Base-by-base conservation (phyloP, 1,140 invertebrate species). In the Sinonovacula constricta region DNA sequence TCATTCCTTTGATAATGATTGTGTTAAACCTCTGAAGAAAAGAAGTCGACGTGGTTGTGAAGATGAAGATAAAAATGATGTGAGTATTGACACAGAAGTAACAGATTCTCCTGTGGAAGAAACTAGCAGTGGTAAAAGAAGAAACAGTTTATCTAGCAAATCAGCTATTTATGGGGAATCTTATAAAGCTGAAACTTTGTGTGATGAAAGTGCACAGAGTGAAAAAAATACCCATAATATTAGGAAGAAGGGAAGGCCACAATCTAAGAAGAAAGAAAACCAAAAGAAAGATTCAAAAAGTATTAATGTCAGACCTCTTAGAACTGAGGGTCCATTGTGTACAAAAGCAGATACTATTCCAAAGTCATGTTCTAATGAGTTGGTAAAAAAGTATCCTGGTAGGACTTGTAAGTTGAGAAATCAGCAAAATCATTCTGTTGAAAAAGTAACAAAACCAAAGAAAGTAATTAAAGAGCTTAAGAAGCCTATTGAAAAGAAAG, bases 341-440 rank as follows among this genome's bases (percentile, higher is more conserved):
- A 22, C 60, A 24, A 45, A 63, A 10, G 12, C 22, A 24, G 34
- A 39, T 39, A 18, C 22, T 2, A 36, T 63, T 33, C 33, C 15
- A 33, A 63, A 5, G n/a, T n/a, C n/a, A n/a, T n/a, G n/a, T n/a
- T n/a, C n/a, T n/a, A n/a, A n/a, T n/a, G n/a, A n/a, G n/a, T n/a
- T n/a, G n/a, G 45, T 67, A n/a, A 76, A 76, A 34, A 76, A 76
- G 56, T 76, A 76, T 30, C 72, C 72, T 24, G 72, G 65, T 65
- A 76, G 72, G 67, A 66, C 24, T 57, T 76, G 72, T 67, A 76
- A 76, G 22, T 12, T 67, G 14, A 53, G 62, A 76, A 45, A 7
- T 45, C 39, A 45, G 18, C 39, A 45, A 45, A 45, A 45, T 45
- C 18, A n/a, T n/a, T n/a, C n/a, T n/a, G n/a, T n/a, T n/a, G n/a